Base-by-base conservation (phyloP, 2,888 invertebrate species). In the Eulithis testata region DNA sequence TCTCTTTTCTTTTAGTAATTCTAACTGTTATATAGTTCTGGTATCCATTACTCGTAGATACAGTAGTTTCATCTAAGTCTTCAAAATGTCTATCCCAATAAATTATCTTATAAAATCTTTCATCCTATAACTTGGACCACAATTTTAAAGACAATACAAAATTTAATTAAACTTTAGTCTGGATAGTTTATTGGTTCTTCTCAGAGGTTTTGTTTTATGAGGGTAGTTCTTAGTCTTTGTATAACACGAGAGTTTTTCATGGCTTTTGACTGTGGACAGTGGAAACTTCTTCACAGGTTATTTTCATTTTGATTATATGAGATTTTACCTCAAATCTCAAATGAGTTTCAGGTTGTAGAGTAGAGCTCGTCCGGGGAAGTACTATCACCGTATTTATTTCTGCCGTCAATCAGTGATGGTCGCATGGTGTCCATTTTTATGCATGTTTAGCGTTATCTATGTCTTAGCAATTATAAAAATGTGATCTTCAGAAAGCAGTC, bases 151-250 rank as follows among this genome's bases (percentile, higher is more conserved):
- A 90, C 89, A 90, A 90, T 89, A 90, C 87, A 87, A 89, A 89
- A 89, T 90, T 89, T 90, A 90, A 90, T 90, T 90, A 89, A 89
- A 90, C 77, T 88, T 86, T 78, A 80, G 85, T 84, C 86, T 82
- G 82, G 81, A 86, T 89, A 88, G 87, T 89, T 88, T 86, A 88
- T 89, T 85, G 85, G 87, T 84, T 86, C 80, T 79, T 80, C 78
- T 78, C 75, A 73, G 76, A 76, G 86, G 82, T 84, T 85, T 81
- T 82, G 79, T 83, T 84, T 83, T 82, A 84, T 79, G 78, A 77
- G 67, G 76, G 78, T 81, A 80, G 74, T 59, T 61, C 45, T 61
- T 31, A 78, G 78, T 81, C 79, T 77, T 77, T 72, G 31, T 56
- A 44, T 37, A 56, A n/a, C 40, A 43, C n/a, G 11, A 44, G 58